These are phyloP conservation scores for Argopecten irradians DNA, from an alignment of 1,140 invertebrate genomes.

Conservation along the genomic window DNA sequence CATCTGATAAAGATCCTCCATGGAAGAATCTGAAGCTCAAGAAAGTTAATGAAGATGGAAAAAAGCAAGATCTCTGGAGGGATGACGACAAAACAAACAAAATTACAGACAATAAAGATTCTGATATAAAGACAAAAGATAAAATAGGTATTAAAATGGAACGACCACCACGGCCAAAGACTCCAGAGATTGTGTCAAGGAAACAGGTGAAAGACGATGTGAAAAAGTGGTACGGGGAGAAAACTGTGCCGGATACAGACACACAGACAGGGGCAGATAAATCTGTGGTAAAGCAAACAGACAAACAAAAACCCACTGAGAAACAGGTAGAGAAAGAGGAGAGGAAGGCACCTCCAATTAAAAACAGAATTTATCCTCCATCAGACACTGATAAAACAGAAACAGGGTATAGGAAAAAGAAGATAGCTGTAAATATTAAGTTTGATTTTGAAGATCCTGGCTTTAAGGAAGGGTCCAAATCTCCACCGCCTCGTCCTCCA, in stretches of 20 bases:
- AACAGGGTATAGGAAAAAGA: slow-evolving; percentile 37
- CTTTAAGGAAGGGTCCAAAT: background rate
- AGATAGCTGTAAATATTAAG: slow-evolving; percentile 50
- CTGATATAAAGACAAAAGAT: slow-evolving; percentile 25
- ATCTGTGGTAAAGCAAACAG: slow-evolving; percentile 55
- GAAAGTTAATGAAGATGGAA: background rate
- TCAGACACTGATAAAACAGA: background rate
- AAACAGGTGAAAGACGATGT: slow-evolving; percentile 1
- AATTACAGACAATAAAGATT: background rate
- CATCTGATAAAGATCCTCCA: slow-evolving; percentile 45
- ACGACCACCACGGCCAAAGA: slow-evolving; percentile 39
- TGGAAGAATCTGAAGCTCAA: slow-evolving; percentile 50
- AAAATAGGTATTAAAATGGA: background rate
- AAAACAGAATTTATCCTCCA: slow-evolving; percentile 16
- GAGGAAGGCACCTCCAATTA: background rate
- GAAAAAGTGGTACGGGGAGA: background rate
- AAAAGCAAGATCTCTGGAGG: background rate
- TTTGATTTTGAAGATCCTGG: slow-evolving; percentile 54
- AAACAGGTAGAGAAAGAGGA: background rate
- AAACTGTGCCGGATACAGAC: slow-evolving; percentile 45
- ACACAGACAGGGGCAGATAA: slow-evolving; percentile 68
- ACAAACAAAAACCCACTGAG: slow-evolving; percentile 30
- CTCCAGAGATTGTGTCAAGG: slow-evolving; percentile 44
- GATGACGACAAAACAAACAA: slow-evolving; percentile 24
- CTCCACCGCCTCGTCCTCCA: background rate